A percentile compares a stretch with the other conserved stretches of the same genome.
phyloP scores from a whole-genome alignment of 2,888 invertebrate species.

The Macrophya alboannulata region DNA sequence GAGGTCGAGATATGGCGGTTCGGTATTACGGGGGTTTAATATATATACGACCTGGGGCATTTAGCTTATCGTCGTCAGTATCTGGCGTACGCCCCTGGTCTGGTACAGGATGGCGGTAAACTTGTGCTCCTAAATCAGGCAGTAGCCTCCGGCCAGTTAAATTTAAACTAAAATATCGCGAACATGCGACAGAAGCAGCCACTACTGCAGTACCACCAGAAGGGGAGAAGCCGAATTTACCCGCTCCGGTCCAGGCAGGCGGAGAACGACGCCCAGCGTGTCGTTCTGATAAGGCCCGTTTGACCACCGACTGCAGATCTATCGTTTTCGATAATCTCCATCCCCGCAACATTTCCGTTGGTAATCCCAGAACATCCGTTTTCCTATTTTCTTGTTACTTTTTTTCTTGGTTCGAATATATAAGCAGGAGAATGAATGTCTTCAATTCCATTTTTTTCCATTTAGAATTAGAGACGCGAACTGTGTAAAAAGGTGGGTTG shows the following conservation, averaged over 20 bases:
- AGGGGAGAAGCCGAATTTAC: conserved; percentile 9
- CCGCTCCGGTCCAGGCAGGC: conserved; percentile 1
- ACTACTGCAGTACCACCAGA: not conserved
- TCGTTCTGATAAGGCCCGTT: conserved; percentile 45
- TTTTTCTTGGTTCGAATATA: not conserved
- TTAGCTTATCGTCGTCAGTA: conserved; percentile 77
- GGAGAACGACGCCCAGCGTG: conserved; percentile 26
- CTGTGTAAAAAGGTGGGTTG: not conserved
- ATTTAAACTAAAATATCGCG: conserved; percentile 74
- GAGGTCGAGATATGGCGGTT: not conserved
- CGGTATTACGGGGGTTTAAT: conserved; percentile 41
- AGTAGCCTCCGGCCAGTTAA: conserved; percentile 73
- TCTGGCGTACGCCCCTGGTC: conserved; percentile 74
- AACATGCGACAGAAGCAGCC: conserved; percentile 2
- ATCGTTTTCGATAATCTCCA: conserved; percentile 50
- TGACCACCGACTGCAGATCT: conserved; percentile 43
- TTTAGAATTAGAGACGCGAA: not conserved
- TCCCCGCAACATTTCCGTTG: conserved; percentile 3
- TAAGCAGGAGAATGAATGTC: not conserved
- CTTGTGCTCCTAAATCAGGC: conserved; percentile 76
- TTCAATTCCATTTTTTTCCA: not conserved
- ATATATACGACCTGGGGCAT: conserved; percentile 67
- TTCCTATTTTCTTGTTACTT: not conserved
- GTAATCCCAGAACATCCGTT: not conserved
- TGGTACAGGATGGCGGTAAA: conserved; percentile 50